Base-by-base conservation (phyloP, 2,888 invertebrate species). In the Sicus ferrugineus region DNA sequence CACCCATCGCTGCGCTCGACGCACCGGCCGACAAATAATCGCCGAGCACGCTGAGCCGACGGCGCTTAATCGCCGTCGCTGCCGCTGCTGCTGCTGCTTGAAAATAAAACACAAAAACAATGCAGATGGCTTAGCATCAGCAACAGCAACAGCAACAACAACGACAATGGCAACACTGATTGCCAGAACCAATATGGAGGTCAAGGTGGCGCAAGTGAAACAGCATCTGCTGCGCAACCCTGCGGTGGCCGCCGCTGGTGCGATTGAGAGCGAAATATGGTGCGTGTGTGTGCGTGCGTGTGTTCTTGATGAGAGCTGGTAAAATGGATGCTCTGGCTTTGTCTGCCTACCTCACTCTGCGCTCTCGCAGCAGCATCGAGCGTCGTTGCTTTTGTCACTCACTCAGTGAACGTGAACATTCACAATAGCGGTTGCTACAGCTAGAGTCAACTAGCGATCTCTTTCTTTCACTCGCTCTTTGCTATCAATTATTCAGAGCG, bases 151-250 rank as follows among this genome's bases (percentile, higher is more conserved):
- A 67, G 38, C 63, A 48, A 14, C 31, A 23, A 21, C 58, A 73
- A 50, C 56, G 68, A 69, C 59, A 69, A 70, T 70, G 70, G 70
- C 68, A 69, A 67, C 9, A 58, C 23, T 54, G 26, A 54, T 26
- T 67, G 62, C 42, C 65, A 67, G 68, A 68, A 72, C 70, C 73
- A 73, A 72, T 71, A 75, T 75, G 75, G 73, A 70, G 73, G 73
- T 73, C 73, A 71, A 72, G 70, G 73, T 69, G 70, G 75, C 66
- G 68, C 77, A 50, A 71, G 73, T 68, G 77, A 76, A 69, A 54
- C 54, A 74, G 9, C 70, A 69, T 71, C 46, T 11, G 11, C 7
- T 11, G 38, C 11, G 38, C 7, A 38, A 11, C 38, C 11, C n/a
- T 11, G 38, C 38, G 38, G 7, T 38, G 38, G 11, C 7, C 6